These are phyloP conservation scores for Drosophila nannoptera DNA, from an alignment of 1,140 invertebrate species.

Conservation along the genomic window DNA sequence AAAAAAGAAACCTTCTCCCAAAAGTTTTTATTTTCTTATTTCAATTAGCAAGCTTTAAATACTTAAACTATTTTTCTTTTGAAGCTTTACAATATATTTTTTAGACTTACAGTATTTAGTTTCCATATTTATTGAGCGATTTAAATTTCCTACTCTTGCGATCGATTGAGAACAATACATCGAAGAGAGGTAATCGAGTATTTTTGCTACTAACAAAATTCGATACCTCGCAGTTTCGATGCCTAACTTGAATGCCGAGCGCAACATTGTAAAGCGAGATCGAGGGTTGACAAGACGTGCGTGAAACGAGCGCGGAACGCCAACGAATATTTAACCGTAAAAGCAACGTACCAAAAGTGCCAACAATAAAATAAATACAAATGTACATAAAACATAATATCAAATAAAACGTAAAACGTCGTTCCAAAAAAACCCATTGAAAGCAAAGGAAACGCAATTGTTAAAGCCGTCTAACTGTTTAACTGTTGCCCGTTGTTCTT, in stretches of 20 bases:
- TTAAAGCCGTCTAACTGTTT: constrained; percentile 29
- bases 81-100: too few relatives aligned
- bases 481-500: constrained; percentile 17
- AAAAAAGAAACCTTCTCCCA: too few relatives aligned
- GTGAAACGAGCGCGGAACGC: constrained; percentile 48
- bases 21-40: too few relatives aligned
- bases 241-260: neutral
- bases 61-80: too few relatives aligned
- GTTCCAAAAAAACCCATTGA: constrained; percentile 11
- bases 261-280: constrained; percentile 43
- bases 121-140: neutral
- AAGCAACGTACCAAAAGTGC: constrained; percentile 42
- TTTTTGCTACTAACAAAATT: neutral
- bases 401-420: constrained; percentile 18
- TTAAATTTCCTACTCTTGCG: neutral
- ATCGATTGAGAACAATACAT: neutral
- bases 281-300: constrained; percentile 47
- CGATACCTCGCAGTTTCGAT: constrained; percentile 5
- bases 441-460: constrained; percentile 15
- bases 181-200: constrained; percentile 5
- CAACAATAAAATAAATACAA: constrained; percentile 33
- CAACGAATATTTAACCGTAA: constrained; percentile 41
- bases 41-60: too few relatives aligned
- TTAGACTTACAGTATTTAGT: neutral
- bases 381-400: constrained; percentile 17